Percentiles rank a stretch among this genome's conserved stretches.
These are phyloP conservation scores for Andrena camellia DNA, from an alignment of 2,888 invertebrate species.

Conservation along the genomic window DNA sequence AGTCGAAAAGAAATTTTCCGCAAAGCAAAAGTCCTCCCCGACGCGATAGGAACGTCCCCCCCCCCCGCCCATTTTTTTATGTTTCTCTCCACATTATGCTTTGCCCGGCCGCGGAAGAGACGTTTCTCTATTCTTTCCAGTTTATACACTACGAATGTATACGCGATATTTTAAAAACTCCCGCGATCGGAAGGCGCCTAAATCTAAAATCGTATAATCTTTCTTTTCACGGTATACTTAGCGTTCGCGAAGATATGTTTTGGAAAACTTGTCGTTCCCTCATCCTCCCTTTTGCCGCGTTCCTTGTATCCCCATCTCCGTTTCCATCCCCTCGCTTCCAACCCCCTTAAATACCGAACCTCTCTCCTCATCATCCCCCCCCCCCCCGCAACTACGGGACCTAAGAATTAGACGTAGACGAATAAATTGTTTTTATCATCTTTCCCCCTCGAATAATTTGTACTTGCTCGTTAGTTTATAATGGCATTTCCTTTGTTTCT, in stretches of 20 bases:
- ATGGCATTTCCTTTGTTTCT: slow-evolving; percentile 81
- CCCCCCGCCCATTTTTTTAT: slow-evolving; percentile 17
- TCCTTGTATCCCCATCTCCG: slow-evolving; percentile 24
- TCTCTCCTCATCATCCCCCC: slow-evolving; percentile 29
- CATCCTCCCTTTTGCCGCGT: slow-evolving; percentile 32
- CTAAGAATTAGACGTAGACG: slow-evolving; percentile 81
- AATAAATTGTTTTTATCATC: slow-evolving; percentile 70
- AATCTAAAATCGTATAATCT: slow-evolving; percentile 83
- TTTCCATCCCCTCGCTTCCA: not conserved
- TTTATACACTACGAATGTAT: slow-evolving; percentile 68
- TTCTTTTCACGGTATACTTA: slow-evolving; percentile 81
- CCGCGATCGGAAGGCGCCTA: slow-evolving; percentile 70
- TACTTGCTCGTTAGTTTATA: slow-evolving; percentile 84
- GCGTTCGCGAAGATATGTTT: slow-evolving; percentile 83
- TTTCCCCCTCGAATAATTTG: slow-evolving; percentile 82
- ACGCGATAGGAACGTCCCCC: slow-evolving; percentile 29
- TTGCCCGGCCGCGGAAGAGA: slow-evolving; percentile 62
- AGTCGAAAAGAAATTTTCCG: slow-evolving; percentile 58
- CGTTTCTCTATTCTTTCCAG: slow-evolving; percentile 27
- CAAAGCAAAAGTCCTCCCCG: slow-evolving; percentile 52
- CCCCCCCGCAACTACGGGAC: slow-evolving; percentile 76
- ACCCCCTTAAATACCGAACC: slow-evolving; percentile 52
- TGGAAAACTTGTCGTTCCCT: slow-evolving; percentile 69
- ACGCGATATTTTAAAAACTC: slow-evolving; percentile 69
- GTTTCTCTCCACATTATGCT: slow-evolving; percentile 73